phyloP scores from a whole-genome alignment of 2,113 vertebrate species.

The Azemiops feae region DNA sequence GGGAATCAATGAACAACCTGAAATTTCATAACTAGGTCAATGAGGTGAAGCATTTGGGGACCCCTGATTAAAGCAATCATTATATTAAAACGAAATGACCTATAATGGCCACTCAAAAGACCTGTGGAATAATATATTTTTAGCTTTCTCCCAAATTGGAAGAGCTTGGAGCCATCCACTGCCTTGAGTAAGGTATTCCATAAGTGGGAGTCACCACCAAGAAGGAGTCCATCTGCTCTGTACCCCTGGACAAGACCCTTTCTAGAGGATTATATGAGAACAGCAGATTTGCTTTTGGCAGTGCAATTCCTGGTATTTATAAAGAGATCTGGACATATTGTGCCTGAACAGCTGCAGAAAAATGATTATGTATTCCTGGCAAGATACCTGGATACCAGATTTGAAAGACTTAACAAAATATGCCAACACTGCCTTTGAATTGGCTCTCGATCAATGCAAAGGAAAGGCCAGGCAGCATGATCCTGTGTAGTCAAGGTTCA shows the following conservation, averaged over 20 bases:
- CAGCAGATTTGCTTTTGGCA: background rate
- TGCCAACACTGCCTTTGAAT: background rate
- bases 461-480: background rate
- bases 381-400: background rate
- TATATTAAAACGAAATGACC: background rate
- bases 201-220: background rate
- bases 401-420: background rate
- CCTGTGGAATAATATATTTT: background rate
- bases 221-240: background rate
- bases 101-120: background rate
- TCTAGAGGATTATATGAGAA: background rate
- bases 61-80: background rate
- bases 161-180: background rate
- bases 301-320: background rate
- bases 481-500: background rate
- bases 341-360: background rate
- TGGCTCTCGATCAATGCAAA: background rate
- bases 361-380: background rate
- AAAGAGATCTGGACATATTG: background rate
- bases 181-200: background rate
- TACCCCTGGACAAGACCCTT: background rate
- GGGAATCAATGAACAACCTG: background rate
- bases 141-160: background rate
- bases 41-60: background rate
- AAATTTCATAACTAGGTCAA: background rate